These are phyloP conservation scores for Cabera pusaria DNA, from an alignment of 2,888 invertebrate species.

Conservation along the genomic window DNA sequence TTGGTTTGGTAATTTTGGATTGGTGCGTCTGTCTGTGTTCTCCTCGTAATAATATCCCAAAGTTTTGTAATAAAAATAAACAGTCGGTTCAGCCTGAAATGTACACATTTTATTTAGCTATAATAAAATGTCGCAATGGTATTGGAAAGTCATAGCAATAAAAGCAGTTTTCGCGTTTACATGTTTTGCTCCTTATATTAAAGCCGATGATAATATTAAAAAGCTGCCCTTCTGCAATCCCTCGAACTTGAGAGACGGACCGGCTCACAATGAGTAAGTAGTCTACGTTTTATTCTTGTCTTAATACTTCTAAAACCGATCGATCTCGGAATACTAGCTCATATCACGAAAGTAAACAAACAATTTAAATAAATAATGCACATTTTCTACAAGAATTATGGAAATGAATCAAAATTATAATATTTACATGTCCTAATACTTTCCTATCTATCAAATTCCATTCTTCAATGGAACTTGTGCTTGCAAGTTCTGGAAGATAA, in stretches of 20 bases:
- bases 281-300: no score
- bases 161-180: slow-evolving; percentile 62
- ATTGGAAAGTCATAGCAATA: slow-evolving; percentile 69
- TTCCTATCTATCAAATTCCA: not conserved
- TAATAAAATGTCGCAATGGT: slow-evolving; percentile 76
- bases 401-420: slow-evolving; percentile 7
- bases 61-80: slow-evolving; percentile 62
- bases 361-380: no score
- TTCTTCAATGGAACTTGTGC: not conserved
- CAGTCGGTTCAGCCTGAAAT: slow-evolving; percentile 56
- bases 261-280: slow-evolving; percentile 66
- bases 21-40: slow-evolving; percentile 32
- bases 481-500: not conserved
- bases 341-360: no score
- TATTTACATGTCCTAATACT: slow-evolving; percentile 2
- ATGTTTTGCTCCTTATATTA: slow-evolving; percentile 61
- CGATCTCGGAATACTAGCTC: no score
- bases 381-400: no score
- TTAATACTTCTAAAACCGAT: no score
- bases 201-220: slow-evolving; percentile 67
- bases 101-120: slow-evolving; percentile 64
- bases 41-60: slow-evolving; percentile 43
- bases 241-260: slow-evolving; percentile 51
- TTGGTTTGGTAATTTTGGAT: slow-evolving; percentile 8
- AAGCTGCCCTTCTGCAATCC: slow-evolving; percentile 77